Evolutionary conservation across 2,113 vertebrate species (phyloP).

Genomic region (Phoxinus phoxinus): DNA sequence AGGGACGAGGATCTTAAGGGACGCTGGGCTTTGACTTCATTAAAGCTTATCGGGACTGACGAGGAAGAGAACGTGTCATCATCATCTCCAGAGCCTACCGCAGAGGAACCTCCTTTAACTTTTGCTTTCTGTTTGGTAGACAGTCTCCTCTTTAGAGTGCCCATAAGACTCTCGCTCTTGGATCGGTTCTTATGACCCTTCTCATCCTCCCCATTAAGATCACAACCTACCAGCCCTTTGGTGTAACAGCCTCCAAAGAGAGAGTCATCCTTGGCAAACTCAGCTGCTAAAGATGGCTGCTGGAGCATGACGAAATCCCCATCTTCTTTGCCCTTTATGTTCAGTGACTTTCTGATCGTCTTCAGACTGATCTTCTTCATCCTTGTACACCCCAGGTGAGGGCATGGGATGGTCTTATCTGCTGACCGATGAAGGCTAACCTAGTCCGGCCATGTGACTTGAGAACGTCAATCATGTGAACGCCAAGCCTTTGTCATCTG

Average conservation of each 20-base stretch:
- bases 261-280: constrained; percentile 94
- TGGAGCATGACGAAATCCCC: constrained; percentile 94
- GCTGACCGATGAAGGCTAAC: constrained; percentile 72
- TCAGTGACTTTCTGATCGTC: constrained; percentile 97
- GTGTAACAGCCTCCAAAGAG: constrained; percentile 92
- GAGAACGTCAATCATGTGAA: constrained; percentile 77
- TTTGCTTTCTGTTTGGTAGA: constrained; percentile 96
- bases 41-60: constrained; percentile 92
- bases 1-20: constrained; percentile 92
- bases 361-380: constrained; percentile 99
- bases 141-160: constrained; percentile 91
- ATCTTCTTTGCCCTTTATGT: constrained; percentile 97
- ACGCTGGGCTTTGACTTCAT: constrained; percentile 89
- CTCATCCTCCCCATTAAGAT: constrained; percentile 86
- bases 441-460: constrained; percentile 80
- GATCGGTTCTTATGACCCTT: constrained; percentile 88
- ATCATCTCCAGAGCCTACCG: constrained; percentile 84
- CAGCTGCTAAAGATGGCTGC: constrained; percentile 83
- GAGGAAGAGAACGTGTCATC: constrained; percentile 91
- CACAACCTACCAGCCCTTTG: constrained; percentile 89
- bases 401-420: constrained; percentile 72
- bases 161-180: constrained; percentile 95
- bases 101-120: constrained; percentile 83
- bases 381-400: constrained; percentile 78
- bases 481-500: constrained; percentile 76